These are phyloP conservation scores for Anastatus disparis DNA, from an alignment of 1,140 invertebrate species.

Conservation along the genomic window DNA sequence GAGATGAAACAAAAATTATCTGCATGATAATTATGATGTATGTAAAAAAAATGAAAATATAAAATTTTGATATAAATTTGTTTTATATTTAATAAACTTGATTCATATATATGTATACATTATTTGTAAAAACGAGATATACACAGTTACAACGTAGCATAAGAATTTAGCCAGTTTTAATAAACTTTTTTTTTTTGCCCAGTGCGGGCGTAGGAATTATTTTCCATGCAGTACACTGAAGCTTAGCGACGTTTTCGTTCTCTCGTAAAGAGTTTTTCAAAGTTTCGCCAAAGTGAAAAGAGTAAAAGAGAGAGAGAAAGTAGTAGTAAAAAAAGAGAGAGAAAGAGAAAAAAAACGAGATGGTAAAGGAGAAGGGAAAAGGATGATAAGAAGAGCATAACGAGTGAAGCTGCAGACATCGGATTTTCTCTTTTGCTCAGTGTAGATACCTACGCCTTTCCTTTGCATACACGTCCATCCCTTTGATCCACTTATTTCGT, in stretches of 20 bases:
- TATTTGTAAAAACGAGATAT: too few species aligned
- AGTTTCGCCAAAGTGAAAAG: slow-evolving; percentile 28
- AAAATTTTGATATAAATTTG: neutral
- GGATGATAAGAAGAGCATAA: slow-evolving; percentile 40
- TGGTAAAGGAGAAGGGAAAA: neutral
- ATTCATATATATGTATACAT: too few species aligned
- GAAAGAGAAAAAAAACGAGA: too few species aligned
- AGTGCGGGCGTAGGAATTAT: slow-evolving; percentile 12
- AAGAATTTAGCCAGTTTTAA: slow-evolving; percentile 24
- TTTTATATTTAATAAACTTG: slow-evolving; percentile 16
- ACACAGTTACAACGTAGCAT: too few species aligned
- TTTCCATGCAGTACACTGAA: slow-evolving; percentile 1
- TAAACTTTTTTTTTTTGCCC: slow-evolving; percentile 10
- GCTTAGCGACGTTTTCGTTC: slow-evolving; percentile 21
- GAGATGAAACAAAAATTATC: neutral
- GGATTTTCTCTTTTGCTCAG: slow-evolving; percentile 39
- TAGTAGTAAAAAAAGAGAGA: neutral
- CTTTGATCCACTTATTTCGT: slow-evolving; percentile 61
- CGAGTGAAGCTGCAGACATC: slow-evolving; percentile 30
- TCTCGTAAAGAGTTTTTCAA: slow-evolving; percentile 27
- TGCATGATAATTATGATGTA: neutral
- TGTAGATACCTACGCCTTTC: too few species aligned
- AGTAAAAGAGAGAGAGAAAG: neutral
- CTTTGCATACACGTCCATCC: slow-evolving; percentile 45
- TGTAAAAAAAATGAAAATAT: neutral